phyloP scores from a whole-genome alignment of 2,888 invertebrate genomes.

The Exocentrus adspersus region DNA sequence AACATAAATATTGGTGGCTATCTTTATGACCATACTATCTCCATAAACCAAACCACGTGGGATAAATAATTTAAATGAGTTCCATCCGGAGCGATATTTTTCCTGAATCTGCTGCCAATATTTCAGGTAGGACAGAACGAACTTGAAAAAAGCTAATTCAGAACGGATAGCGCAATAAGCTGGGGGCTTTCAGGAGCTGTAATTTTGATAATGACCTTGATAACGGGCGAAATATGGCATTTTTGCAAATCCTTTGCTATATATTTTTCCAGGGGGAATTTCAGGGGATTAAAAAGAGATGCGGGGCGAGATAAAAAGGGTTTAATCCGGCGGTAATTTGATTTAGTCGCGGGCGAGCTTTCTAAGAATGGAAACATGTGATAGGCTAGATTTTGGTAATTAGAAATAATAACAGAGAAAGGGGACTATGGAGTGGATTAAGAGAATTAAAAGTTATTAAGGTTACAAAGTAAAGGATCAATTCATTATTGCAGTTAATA shows the following conservation, averaged over 20 bases:
- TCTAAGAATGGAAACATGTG: background rate
- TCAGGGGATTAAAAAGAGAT: conserved; percentile 54
- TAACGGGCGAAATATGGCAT: conserved; percentile 63
- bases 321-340: conserved; percentile 56
- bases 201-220: conserved; percentile 64
- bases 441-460: background rate
- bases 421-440: background rate
- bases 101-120: background rate
- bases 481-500: too few species aligned
- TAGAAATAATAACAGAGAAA: background rate
- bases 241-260: conserved; percentile 61
- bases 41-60: too few species aligned
- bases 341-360: conserved; percentile 34
- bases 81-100: background rate
- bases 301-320: conserved; percentile 53
- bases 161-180: conserved; percentile 54
- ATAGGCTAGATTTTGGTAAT: background rate
- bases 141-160: conserved; percentile 48
- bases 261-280: conserved; percentile 60
- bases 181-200: conserved; percentile 50
- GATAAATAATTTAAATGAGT: too few species aligned
- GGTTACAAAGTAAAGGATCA: too few species aligned
- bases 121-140: background rate
- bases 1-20: too few species aligned
- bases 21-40: too few species aligned